phyloP scores from a whole-genome alignment of 2,888 invertebrate species.

The Ophion ellenae region DNA sequence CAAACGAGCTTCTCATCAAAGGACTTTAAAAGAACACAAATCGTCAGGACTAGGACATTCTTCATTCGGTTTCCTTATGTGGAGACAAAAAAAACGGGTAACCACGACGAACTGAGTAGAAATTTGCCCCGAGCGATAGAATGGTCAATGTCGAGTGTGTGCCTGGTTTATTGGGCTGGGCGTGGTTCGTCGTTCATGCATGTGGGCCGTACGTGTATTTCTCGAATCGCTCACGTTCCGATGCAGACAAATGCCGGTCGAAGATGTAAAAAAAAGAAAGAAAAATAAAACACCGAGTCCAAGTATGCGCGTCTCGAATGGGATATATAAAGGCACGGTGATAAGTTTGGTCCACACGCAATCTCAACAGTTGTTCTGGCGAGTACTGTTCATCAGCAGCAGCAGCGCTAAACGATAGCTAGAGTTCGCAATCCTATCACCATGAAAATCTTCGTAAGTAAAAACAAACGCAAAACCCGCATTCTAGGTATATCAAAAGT shows the following conservation, averaged over 20 bases:
- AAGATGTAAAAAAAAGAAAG: constrained; percentile 16
- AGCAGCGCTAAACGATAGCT: constrained; percentile 75
- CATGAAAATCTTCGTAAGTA: constrained; percentile 78
- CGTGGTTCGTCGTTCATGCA: constrained; percentile 68
- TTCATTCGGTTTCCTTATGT: constrained; percentile 15
- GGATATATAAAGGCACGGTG: constrained; percentile 74
- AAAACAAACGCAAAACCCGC: background rate
- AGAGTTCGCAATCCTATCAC: constrained; percentile 51
- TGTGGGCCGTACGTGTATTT: constrained; percentile 39
- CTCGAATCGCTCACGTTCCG: constrained; percentile 65
- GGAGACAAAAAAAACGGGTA: constrained; percentile 23
- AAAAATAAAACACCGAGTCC: constrained; percentile 25
- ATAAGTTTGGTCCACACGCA: constrained; percentile 64
- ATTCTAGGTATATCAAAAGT: background rate
- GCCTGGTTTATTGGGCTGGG: constrained; percentile 74
- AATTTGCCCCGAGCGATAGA: constrained; percentile 63
- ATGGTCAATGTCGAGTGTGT: constrained; percentile 75
- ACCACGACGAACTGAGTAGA: constrained; percentile 43
- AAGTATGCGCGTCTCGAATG: constrained; percentile 51
- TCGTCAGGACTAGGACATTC: background rate
- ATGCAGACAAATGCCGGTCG: constrained; percentile 35
- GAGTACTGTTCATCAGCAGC: constrained; percentile 75
- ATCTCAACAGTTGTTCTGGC: constrained; percentile 74
- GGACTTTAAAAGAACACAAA: too few species aligned
- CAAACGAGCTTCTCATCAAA: too few species aligned